Percentiles rank a stretch among this genome's conserved stretches.
phyloP scores from a whole-genome alignment of 2,888 invertebrate species.

The Cheilosia impressa region DNA sequence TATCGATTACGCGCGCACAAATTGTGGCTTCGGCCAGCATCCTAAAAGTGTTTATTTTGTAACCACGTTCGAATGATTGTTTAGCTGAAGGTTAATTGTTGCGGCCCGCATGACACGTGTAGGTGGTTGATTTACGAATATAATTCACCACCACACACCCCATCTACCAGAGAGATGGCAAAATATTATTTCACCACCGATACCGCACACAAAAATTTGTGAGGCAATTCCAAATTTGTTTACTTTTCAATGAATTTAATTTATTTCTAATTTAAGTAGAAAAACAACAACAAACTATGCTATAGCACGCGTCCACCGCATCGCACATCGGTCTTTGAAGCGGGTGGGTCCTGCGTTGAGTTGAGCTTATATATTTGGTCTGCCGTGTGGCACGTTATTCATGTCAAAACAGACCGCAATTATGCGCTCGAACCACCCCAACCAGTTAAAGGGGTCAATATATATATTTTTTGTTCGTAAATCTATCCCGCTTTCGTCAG shows the following conservation, averaged over 20 bases:
- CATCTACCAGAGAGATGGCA: not conserved
- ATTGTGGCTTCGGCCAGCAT: slow-evolving; percentile 49
- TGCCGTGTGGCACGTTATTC: slow-evolving; percentile 31
- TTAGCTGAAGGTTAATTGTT: slow-evolving; percentile 66
- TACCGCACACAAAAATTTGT: not conserved
- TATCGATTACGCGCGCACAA: slow-evolving; percentile 60
- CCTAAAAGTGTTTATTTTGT: slow-evolving; percentile 61
- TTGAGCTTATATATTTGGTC: not conserved
- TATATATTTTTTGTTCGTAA: slow-evolving; percentile 15
- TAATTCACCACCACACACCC: slow-evolving; percentile 1
- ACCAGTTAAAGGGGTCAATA: slow-evolving; percentile 38
- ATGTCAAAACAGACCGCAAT: slow-evolving; percentile 61
- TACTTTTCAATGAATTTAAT: slow-evolving; percentile 57
- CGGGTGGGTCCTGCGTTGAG: not conserved
- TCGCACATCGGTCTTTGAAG: slow-evolving; percentile 33
- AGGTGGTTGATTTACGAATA: slow-evolving; percentile 62
- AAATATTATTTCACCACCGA: slow-evolving; percentile 31
- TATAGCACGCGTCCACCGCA: slow-evolving; percentile 28
- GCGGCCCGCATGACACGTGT: slow-evolving; percentile 61
- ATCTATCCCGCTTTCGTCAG: slow-evolving; percentile 28
- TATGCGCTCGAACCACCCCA: slow-evolving; percentile 20
- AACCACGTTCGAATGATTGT: slow-evolving; percentile 48
- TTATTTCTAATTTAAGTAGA: slow-evolving; percentile 29
- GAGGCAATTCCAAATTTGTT: slow-evolving; percentile 44
- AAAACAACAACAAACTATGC: slow-evolving; percentile 19